phyloP scores from a whole-genome alignment of 1,140 invertebrate species.

The Temnothorax nylanderi region DNA sequence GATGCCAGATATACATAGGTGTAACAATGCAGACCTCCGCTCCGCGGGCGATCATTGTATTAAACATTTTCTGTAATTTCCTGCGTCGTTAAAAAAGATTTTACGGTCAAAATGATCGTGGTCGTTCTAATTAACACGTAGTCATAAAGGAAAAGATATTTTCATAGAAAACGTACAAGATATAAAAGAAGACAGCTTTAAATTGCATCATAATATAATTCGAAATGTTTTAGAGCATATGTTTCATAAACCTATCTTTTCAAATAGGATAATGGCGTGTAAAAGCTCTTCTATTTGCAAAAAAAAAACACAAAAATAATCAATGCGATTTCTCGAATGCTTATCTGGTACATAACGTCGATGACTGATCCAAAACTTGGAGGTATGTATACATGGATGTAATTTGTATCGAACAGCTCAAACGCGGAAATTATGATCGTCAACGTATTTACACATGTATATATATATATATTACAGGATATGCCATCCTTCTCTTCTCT shows the following conservation, averaged over 20 bases:
- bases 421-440: slow-evolving; percentile 26
- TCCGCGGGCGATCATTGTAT: neutral
- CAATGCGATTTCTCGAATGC: neutral
- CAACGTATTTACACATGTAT: slow-evolving; percentile 40
- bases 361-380: neutral
- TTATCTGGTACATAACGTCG: neutral
- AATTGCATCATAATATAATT: neutral
- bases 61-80: neutral
- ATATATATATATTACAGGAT: slow-evolving; percentile 43
- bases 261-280: neutral
- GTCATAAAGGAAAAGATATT: neutral
- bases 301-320: neutral
- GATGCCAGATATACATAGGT: neutral
- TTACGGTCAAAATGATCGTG: neutral
- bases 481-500: neutral
- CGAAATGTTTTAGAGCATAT: neutral
- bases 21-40: neutral
- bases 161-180: neutral
- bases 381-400: neutral
- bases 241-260: neutral
- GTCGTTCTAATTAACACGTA: neutral
- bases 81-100: neutral
- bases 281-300: neutral
- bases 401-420: slow-evolving; percentile 11
- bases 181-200: neutral